These are phyloP conservation scores for Ichneumoninae sp. DNA, from an alignment of 2,888 invertebrate genomes.

Conservation along the genomic window DNA sequence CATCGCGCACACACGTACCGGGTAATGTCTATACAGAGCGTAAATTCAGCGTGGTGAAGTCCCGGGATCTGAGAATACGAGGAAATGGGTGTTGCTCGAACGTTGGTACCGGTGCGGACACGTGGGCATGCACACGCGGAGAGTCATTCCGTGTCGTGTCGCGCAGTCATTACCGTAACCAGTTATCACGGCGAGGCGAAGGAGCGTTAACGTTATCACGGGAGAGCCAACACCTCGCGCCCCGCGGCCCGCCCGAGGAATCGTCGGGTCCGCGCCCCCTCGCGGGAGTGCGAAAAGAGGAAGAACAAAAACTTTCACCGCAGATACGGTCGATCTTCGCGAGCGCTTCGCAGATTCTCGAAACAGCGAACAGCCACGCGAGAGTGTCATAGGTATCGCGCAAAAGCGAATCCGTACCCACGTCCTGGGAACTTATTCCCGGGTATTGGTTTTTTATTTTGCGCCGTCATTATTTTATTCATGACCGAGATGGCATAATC, in stretches of 20 bases:
- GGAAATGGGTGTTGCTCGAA: slow-evolving; percentile 63
- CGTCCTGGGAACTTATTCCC: slow-evolving; percentile 16
- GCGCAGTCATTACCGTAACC: slow-evolving; percentile 70
- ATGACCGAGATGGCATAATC: slow-evolving; percentile 39
- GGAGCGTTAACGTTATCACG: slow-evolving; percentile 70
- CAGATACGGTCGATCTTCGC: slow-evolving; percentile 60
- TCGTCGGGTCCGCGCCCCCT: slow-evolving; percentile 42
- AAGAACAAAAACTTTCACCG: neutral
- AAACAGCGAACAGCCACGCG: slow-evolving; percentile 61
- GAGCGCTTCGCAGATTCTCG: slow-evolving; percentile 39
- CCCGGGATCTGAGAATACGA: slow-evolving; percentile 56
- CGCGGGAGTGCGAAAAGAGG: slow-evolving; percentile 30
- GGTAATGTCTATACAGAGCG: neutral
- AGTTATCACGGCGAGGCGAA: slow-evolving; percentile 68
- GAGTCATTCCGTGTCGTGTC: slow-evolving; percentile 72
- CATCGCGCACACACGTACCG: neutral
- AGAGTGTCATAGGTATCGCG: slow-evolving; percentile 32
- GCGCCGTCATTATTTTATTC: slow-evolving; percentile 7
- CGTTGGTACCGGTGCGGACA: slow-evolving; percentile 48
- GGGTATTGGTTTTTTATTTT: neutral
- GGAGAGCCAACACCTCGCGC: slow-evolving; percentile 66
- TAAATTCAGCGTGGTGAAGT: slow-evolving; percentile 20
- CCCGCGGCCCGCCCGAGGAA: slow-evolving; percentile 35
- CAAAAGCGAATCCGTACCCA: slow-evolving; percentile 45
- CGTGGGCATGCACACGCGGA: slow-evolving; percentile 49